A percentile compares a stretch with the other conserved stretches of the same genome.
Evolutionary conservation across 2,113 vertebrate genomes (phyloP).

Genomic region (Willisornis vidua): DNA sequence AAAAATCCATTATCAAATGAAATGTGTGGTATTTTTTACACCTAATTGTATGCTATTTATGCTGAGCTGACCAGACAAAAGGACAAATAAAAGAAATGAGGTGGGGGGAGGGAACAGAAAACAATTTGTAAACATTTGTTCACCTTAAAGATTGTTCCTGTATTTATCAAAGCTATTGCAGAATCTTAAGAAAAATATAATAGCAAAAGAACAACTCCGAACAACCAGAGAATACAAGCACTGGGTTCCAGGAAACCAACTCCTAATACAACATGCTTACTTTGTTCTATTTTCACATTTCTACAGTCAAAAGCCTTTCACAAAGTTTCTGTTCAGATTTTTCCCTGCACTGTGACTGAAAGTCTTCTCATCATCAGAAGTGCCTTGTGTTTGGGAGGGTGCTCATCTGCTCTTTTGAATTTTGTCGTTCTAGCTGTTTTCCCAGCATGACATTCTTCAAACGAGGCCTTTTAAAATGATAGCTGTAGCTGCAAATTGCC

Average conservation of each 20-base stretch:
- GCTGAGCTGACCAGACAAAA: not conserved
- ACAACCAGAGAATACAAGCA: not conserved
- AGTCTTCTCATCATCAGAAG: not conserved
- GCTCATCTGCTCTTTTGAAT: not conserved
- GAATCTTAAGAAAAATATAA: not conserved
- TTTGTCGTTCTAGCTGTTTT: not conserved
- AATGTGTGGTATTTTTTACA: not conserved
- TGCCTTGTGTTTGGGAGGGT: not conserved
- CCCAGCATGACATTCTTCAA: not conserved
- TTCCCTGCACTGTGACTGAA: not conserved
- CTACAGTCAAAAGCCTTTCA: not conserved
- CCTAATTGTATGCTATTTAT: accelerated
- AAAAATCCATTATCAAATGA: not conserved
- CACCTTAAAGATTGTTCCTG: not conserved
- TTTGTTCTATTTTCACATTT: not conserved
- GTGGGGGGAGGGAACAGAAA: not conserved
- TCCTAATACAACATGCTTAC: not conserved
- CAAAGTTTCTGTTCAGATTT: not conserved
- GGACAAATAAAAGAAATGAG: not conserved
- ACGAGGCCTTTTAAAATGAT: not conserved
- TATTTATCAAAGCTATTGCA: not conserved
- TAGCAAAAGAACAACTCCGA: not conserved
- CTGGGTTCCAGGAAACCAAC: not conserved
- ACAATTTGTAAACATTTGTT: not conserved
- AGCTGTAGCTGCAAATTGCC: not conserved